phyloP scores from a whole-genome alignment of 2,888 invertebrate genomes.

The Gymnoscelis rufifasciata region DNA sequence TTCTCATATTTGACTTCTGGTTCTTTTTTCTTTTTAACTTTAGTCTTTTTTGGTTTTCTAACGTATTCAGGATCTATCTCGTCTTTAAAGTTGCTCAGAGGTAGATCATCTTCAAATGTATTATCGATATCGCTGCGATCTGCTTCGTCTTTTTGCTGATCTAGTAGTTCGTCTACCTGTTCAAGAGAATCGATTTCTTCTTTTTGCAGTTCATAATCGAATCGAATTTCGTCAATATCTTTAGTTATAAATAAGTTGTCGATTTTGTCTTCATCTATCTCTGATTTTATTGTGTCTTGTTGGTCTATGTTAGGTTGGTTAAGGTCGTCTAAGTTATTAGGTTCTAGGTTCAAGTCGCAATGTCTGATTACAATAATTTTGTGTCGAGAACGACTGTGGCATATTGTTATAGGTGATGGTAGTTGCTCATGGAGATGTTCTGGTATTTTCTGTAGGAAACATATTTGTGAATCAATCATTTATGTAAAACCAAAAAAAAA shows the following conservation, averaged over 20 bases:
- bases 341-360: background rate
- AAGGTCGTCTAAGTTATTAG: background rate
- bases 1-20: constrained; percentile 11
- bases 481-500: too few relatives aligned
- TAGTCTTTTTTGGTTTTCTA: background rate
- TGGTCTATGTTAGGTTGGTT: constrained; percentile 3
- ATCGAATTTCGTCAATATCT: background rate
- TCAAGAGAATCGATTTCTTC: constrained; percentile 5
- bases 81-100: constrained; percentile 13
- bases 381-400: constrained; percentile 2
- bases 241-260: too few relatives aligned
- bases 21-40: constrained; percentile 3
- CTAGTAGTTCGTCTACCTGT: background rate
- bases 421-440: constrained; percentile 12
- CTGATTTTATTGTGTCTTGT: too few relatives aligned
- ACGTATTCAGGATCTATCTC: background rate
- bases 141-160: constrained; percentile 9
- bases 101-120: constrained; percentile 11
- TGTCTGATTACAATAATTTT: constrained; percentile 3
- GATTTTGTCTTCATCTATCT: background rate
- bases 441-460: constrained; percentile 5
- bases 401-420: background rate
- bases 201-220: constrained; percentile 8
- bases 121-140: too few relatives aligned
- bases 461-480: background rate